A percentile compares a stretch with the other conserved stretches of the same genome.
Conservation (phyloP, 2,888 invertebrate species). For the Latrodectus hesperus region DNA sequence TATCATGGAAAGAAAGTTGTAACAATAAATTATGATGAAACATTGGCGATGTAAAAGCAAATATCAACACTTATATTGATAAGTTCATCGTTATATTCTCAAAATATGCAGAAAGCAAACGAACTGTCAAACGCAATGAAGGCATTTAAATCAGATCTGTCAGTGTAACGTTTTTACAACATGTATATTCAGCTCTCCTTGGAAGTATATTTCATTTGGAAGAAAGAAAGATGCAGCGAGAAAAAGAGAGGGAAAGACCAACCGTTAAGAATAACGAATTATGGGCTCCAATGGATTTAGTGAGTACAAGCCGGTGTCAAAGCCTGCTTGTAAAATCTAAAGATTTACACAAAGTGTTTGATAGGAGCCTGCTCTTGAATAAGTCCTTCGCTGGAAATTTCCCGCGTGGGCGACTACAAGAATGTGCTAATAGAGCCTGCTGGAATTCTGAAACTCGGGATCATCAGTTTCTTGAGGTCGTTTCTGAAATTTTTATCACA, state of each 20-base stretch:
- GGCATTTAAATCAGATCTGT: no score
- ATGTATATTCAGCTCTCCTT: no score
- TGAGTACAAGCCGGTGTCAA: not conserved
- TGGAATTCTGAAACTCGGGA: not conserved
- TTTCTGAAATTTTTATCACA: not conserved
- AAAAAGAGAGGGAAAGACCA: not conserved
- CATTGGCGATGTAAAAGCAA: no score
- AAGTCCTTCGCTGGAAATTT: not conserved
- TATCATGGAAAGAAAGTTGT: no score
- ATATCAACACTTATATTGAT: no score
- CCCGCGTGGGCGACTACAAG: not conserved
- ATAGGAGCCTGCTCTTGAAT: conserved; percentile 8
- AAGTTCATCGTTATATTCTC: no score
- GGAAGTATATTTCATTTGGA: no score
- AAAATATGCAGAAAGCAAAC: no score
- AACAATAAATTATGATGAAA: no score
- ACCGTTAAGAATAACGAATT: not conserved
- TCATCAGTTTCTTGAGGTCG: not conserved
- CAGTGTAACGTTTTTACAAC: no score
- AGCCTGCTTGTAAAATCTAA: not conserved
- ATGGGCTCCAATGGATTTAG: not conserved
- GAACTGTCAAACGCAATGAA: no score
- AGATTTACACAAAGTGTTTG: conserved; percentile 10
- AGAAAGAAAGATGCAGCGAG: no score
- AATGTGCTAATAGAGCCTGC: not conserved